A percentile compares a stretch with the other conserved stretches of the same genome.
These are phyloP conservation scores for Notothenia rossii DNA, from an alignment of 2,113 vertebrate genomes.

Conservation along the genomic window DNA sequence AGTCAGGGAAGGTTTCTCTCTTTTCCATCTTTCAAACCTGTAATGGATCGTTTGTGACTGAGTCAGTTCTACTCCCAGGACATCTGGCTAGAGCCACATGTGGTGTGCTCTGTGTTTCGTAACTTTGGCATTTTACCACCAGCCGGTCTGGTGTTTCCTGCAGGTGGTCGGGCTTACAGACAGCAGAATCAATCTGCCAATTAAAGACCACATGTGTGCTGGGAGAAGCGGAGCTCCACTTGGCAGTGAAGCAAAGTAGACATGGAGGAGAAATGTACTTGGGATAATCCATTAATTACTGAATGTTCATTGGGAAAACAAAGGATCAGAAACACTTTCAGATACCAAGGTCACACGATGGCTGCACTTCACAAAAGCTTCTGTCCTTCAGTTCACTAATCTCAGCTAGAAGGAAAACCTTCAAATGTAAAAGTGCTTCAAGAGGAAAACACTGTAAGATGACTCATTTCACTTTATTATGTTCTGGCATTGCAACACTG, in stretches of 20 bases:
- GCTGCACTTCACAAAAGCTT: constrained; percentile 5
- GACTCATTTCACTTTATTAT: constrained; percentile 12
- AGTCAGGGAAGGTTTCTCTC: constrained; percentile 19
- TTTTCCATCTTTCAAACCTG: neutral
- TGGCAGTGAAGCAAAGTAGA: constrained; percentile 35
- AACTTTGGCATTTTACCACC: constrained; percentile 44
- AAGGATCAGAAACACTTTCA: neutral
- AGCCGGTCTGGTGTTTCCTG: constrained; percentile 39
- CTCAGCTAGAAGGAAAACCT: neutral
- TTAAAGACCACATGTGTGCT: constrained; percentile 54
- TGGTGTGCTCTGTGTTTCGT: constrained; percentile 21
- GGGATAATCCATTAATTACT: constrained; percentile 1
- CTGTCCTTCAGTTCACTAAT: neutral
- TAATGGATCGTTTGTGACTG: constrained; percentile 1
- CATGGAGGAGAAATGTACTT: constrained; percentile 21
- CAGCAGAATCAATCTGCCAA: constrained; percentile 57
- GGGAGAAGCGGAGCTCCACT: constrained; percentile 34
- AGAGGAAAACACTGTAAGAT: neutral
- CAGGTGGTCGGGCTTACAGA: constrained; percentile 44
- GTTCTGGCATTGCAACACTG: neutral
- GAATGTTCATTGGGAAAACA: neutral
- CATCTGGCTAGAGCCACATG: constrained; percentile 29
- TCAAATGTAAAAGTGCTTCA: constrained; percentile 4
- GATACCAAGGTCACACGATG: neutral
- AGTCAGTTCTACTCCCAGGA: neutral